Evolutionary conservation across 2,113 vertebrate genomes (phyloP), one percentile per base, ranked within the genome.

Genomic region (Hipposideros armiger): DNA sequence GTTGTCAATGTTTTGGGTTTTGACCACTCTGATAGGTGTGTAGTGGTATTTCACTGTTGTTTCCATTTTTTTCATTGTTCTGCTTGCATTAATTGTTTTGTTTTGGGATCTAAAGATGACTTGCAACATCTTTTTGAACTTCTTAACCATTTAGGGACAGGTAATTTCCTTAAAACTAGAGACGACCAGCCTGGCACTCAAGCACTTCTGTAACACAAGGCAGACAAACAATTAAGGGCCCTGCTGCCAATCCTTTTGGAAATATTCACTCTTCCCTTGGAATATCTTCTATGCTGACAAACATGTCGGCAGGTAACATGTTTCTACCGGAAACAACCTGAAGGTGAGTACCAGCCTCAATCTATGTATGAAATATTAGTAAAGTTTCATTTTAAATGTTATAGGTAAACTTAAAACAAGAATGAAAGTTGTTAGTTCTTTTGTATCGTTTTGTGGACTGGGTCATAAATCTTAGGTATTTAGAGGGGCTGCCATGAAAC

Each of bases 71-170:
- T 16, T 0, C 36, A 28, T 45, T 64, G 4, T 84, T 64, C 54
- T 91, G 69, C n/a, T 82, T 50, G 40, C 1, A 50, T 52, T 83
- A 28, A 45, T 77, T 72, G 22, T 77, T 67, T 62, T 30, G 50
- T 60, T 72, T 87, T 96, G 54, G 47, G 66, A 14, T 54, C 70
- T 90, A 64, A 90, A 72, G 47, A 36, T 74, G 36, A 74, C n/a
- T 90, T 40, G 14, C 47, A 91, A 90, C 90, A 62, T 24, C 10
- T 26, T 62, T 60, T 14, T 32, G 45, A 72, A 13, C 11, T 24
- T 92, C 64, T 52, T 77, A 62, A 24, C 11, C 11, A 24, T 56
- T 4, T 52, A 8, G 19, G n/a, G 30, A 50, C 30, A 2, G 19
- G 40, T 40, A 40, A 42, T 56, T 64, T 83, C 62, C 67, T 77